A percentile compares a stretch with the other conserved stretches of the same genome.
Conservation (phyloP, 1,140 invertebrate species). For the Phortica variegata region DNA sequence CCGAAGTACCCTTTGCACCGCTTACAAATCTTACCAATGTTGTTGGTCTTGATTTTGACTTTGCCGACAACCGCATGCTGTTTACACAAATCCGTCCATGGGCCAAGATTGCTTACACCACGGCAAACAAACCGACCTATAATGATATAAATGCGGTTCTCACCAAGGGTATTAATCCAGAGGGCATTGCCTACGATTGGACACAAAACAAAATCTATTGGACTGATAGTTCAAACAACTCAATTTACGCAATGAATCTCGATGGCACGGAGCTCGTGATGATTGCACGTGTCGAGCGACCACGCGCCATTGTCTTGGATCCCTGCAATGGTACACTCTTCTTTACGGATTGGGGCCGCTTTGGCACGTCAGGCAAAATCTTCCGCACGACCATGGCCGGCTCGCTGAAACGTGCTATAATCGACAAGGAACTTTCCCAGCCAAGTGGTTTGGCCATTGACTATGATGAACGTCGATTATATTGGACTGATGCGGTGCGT, state of each 20-base stretch:
- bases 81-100: constrained; percentile 91
- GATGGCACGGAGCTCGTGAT: constrained; percentile 87
- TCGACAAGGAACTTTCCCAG: constrained; percentile 88
- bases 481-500: constrained; percentile 96
- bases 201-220: constrained; percentile 95
- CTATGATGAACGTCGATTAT: constrained; percentile 91
- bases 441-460: constrained; percentile 95
- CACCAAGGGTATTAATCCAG: constrained; percentile 84
- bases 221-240: constrained; percentile 93
- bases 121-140: constrained; percentile 66
- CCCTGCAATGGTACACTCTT: constrained; percentile 93
- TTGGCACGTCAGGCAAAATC: constrained; percentile 91
- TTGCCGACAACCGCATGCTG: constrained; percentile 79
- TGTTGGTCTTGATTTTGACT: constrained; percentile 95
- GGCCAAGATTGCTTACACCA: constrained; percentile 81
- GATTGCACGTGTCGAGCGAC: constrained; percentile 89
- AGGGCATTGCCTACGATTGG: constrained; percentile 97
- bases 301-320: constrained; percentile 93
- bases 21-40: constrained; percentile 92
- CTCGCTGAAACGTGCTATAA: constrained; percentile 84
- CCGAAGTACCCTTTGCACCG: constrained; percentile 81
- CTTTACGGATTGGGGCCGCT: constrained; percentile 92
- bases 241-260: constrained; percentile 93
- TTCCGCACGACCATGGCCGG: constrained; percentile 96
- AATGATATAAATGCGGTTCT: constrained; percentile 72